Percentiles rank a stretch among this genome's conserved stretches.
Evolutionary conservation across 2,797 vertebrate species (phyloP).

Genomic region (Lagocephalus sceleratus): DNA sequence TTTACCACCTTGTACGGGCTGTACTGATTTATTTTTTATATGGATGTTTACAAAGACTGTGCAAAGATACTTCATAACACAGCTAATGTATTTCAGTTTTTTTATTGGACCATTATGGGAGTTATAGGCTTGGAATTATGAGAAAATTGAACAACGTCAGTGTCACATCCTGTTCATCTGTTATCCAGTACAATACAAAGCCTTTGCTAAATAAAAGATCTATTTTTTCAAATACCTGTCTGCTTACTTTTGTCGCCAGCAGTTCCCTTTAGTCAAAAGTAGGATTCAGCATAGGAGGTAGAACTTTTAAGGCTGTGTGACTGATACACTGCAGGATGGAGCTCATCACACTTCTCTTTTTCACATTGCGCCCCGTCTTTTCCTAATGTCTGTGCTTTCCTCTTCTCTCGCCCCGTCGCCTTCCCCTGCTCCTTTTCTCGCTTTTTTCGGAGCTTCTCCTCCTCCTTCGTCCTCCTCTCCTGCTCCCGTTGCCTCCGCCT

Average conservation of each 20-base stretch:
- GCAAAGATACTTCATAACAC: neutral
- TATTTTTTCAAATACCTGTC: constrained; percentile 33
- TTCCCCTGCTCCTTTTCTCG: constrained; percentile 71
- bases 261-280: constrained; percentile 72
- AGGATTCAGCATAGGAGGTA: constrained; percentile 72
- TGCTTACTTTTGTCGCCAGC: constrained; percentile 25
- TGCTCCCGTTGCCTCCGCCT: constrained; percentile 61
- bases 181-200: constrained; percentile 32
- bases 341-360: constrained; percentile 7
- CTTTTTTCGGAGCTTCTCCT: constrained; percentile 52
- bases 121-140: constrained; percentile 34
- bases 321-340: constrained; percentile 21
- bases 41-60: constrained; percentile 3
- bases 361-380: constrained; percentile 73
- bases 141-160: constrained; percentile 31
- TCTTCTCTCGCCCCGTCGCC: constrained; percentile 74
- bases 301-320: constrained; percentile 59
- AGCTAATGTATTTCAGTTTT: constrained; percentile 8
- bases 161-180: constrained; percentile 8
- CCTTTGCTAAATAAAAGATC: constrained; percentile 56
- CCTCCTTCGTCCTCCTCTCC: constrained; percentile 17
- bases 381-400: constrained; percentile 78
- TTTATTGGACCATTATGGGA: constrained; percentile 30
- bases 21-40: constrained; percentile 1
- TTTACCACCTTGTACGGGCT: neutral